Evolutionary conservation across 2,888 invertebrate genomes (phyloP), one percentile per base, ranked within the genome.

Genomic region (Folsomia manolachei): DNA sequence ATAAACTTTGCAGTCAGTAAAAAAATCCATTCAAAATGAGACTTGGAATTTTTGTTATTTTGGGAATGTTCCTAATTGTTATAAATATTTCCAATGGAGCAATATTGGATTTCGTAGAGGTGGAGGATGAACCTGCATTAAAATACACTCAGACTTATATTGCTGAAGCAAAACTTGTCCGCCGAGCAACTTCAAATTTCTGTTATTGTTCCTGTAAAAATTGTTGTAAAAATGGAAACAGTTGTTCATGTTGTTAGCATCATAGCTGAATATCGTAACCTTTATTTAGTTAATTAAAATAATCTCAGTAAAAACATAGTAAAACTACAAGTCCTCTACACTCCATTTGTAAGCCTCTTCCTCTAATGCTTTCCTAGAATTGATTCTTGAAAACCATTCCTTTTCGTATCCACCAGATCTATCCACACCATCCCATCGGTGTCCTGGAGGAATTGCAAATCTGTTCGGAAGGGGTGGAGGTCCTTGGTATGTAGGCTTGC

Each of bases 391-490:
- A 82, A 96, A 94, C 88, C 90, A 91, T 82, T 92, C 90, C 81
- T 90, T 91, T 84, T 99, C 99, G 83, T 95, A 99, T 0, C 97
- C 98, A 84, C 92, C 98, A 2, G 96, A 97, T 24, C 99, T 87
- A 84, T 99, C 95, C 0, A 99, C 97, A 0, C 99, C 99, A 83
- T 99, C 99, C 99, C 99, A 99, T 18, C 97, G 88, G 84, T 95
- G 92, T 0, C 99, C 99, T 0, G 99, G 99, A 9, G 88, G 86
- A 69, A 99, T 93, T 73, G 90, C 90, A 85, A 91, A 98, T 1
- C 99, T 89, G 86, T 99, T 99, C 18, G 96, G 95, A 70, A 83
- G 82, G 56, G 93, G 91, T 81, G 88, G 93, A 27, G 90, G 89
- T 0, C 97, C 97, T 82, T 90, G 88, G 84, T 95, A 99, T 9